Evolutionary conservation across 2,888 invertebrate species (phyloP).

Genomic region (Cristatella mucedo): DNA sequence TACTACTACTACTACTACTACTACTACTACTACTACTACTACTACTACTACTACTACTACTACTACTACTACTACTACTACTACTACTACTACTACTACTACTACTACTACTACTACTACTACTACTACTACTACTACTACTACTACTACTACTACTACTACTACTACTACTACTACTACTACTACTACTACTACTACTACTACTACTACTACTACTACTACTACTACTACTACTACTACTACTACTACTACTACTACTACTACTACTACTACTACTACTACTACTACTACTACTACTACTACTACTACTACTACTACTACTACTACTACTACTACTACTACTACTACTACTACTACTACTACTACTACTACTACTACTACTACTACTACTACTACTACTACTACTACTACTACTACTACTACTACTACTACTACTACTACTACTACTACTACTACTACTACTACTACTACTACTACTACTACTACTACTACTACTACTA

Average conservation of each 20-base stretch:
- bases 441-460: too few relatives aligned
- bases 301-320: conserved; percentile 7
- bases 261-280: conserved; percentile 8
- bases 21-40: conserved; percentile 10
- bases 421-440: too few relatives aligned
- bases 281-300: conserved; percentile 8
- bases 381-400: conserved; percentile 10
- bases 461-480: too few relatives aligned
- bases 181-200: conserved; percentile 8
- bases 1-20: conserved; percentile 10
- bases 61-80: conserved; percentile 9
- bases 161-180: conserved; percentile 8
- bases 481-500: too few relatives aligned
- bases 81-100: conserved; percentile 8
- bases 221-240: conserved; percentile 8
- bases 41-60: conserved; percentile 10
- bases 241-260: conserved; percentile 8
- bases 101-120: conserved; percentile 8
- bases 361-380: conserved; percentile 9
- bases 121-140: conserved; percentile 8
- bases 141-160: conserved; percentile 8
- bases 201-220: conserved; percentile 8
- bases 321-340: conserved; percentile 9
- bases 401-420: conserved; percentile 8
- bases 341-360: conserved; percentile 9